Conservation (phyloP, 2,888 invertebrate genomes). For the Imbricaverruca yamaguchii region DNA sequence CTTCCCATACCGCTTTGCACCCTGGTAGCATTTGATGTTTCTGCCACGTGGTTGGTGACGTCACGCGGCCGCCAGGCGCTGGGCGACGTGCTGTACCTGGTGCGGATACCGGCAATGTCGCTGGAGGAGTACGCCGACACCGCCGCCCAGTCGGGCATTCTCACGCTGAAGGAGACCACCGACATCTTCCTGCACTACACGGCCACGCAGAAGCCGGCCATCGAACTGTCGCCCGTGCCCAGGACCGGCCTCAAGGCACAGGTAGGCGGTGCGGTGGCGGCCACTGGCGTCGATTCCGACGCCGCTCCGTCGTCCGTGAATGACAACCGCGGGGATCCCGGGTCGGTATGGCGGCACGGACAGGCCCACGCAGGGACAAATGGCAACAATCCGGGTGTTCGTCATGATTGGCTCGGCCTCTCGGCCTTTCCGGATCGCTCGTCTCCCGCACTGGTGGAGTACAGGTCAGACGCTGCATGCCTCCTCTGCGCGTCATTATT, state of each 20-base stretch:
- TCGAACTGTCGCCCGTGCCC: constrained; percentile 73
- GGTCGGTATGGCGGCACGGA: too few species aligned
- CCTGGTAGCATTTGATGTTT: neutral
- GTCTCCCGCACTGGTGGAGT: too few species aligned
- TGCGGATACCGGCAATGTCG: constrained; percentile 89
- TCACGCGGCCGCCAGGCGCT: constrained; percentile 36
- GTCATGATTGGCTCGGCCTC: too few species aligned
- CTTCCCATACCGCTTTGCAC: too few species aligned
- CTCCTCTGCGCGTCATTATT: too few species aligned
- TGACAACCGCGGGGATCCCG: too few species aligned
- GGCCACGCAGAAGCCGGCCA: constrained; percentile 68
- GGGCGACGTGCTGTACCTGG: constrained; percentile 66
- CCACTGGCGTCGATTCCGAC: too few species aligned
- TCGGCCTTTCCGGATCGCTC: too few species aligned
- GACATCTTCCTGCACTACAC: constrained; percentile 93
- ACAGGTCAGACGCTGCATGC: too few species aligned
- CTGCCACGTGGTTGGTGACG: neutral
- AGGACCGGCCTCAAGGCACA: constrained; percentile 82
- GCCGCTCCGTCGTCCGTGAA: too few species aligned
- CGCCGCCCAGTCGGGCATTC: constrained; percentile 83
- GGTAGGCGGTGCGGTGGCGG: constrained; percentile 44
- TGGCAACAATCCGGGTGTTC: too few species aligned
- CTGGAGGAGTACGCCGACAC: constrained; percentile 91
- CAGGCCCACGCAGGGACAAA: too few species aligned
- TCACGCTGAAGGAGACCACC: constrained; percentile 86